Conservation (phyloP, 2,113 vertebrate genomes). For the Fukomys damarensis region DNA sequence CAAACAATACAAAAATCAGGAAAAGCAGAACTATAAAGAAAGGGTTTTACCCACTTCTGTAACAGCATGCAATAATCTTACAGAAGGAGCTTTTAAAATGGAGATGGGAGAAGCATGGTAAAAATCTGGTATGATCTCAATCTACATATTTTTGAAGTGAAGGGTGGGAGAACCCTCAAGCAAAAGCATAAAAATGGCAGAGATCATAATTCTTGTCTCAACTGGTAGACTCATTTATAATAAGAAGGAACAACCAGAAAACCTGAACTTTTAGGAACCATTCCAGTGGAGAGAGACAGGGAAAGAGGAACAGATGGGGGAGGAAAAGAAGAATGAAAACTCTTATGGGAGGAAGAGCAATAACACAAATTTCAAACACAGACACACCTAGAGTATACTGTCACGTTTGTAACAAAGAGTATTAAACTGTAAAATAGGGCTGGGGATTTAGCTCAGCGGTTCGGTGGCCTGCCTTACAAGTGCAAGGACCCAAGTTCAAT, state of each 20-base stretch:
- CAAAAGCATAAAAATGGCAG: not conserved
- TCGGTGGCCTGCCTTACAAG: too few relatives aligned
- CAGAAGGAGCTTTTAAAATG: not conserved
- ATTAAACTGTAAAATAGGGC: not conserved
- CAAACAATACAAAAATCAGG: slow-evolving; percentile 57
- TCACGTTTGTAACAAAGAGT: slow-evolving; percentile 10
- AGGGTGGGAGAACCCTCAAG: not conserved
- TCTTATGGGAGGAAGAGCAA: not conserved
- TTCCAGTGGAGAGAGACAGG: not conserved
- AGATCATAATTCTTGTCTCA: not conserved
- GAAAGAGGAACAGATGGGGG: not conserved
- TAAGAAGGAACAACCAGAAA: not conserved
- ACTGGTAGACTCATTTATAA: not conserved
- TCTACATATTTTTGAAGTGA: not conserved
- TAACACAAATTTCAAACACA: slow-evolving; percentile 14
- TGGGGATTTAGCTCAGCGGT: too few relatives aligned
- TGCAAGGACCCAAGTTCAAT: too few relatives aligned
- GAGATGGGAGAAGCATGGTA: not conserved
- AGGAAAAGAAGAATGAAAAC: not conserved
- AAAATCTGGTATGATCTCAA: not conserved
- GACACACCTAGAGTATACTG: not conserved
- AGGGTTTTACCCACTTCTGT: slow-evolving; percentile 11
- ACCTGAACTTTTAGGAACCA: not conserved
- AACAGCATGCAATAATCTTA: not conserved
- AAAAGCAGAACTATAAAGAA: slow-evolving; percentile 65